These are phyloP conservation scores for Aleiodes leptofemur DNA, from an alignment of 2,888 invertebrate genomes.

Conservation along the genomic window DNA sequence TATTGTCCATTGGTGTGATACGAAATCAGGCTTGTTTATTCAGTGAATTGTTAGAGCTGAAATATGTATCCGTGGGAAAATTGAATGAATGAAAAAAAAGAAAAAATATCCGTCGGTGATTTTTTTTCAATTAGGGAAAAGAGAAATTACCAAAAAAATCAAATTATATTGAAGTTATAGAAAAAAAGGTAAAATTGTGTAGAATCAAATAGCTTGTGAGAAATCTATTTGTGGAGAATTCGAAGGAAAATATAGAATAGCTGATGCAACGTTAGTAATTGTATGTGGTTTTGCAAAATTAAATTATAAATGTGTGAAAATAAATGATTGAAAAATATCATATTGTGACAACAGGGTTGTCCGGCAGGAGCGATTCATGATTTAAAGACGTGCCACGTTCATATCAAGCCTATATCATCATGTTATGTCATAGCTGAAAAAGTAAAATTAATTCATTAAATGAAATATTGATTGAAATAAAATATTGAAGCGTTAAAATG, in stretches of 20 bases:
- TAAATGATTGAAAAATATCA: slow-evolving; percentile 47
- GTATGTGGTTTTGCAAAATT: slow-evolving; percentile 12
- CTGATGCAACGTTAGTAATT: slow-evolving; percentile 35
- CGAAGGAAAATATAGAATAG: slow-evolving; percentile 48
- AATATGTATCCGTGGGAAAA: not conserved
- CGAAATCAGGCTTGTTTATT: slow-evolving; percentile 42
- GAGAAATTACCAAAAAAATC: slow-evolving; percentile 28
- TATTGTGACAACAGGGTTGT: slow-evolving; percentile 56
- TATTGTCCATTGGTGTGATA: slow-evolving; percentile 34
- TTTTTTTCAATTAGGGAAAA: slow-evolving; percentile 37
- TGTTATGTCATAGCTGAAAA: slow-evolving; percentile 67
- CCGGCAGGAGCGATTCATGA: slow-evolving; percentile 46
- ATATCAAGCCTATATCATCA: slow-evolving; percentile 75
- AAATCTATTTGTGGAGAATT: slow-evolving; percentile 25
- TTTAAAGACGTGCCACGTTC: slow-evolving; percentile 68
- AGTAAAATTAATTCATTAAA: slow-evolving; percentile 55
- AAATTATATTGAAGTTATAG: slow-evolving; percentile 39
- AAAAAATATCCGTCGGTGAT: not conserved
- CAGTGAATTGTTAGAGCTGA: slow-evolving; percentile 15
- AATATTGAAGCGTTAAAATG: slow-evolving; percentile 64
- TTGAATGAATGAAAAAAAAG: not conserved
- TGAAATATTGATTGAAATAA: slow-evolving; percentile 60
- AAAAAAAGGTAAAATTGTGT: slow-evolving; percentile 39
- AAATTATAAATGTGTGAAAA: slow-evolving; percentile 40
- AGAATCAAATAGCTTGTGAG: slow-evolving; percentile 41